Base-by-base conservation (phyloP, 2,113 vertebrate species). In the Misgurnus anguillicaudatus region DNA sequence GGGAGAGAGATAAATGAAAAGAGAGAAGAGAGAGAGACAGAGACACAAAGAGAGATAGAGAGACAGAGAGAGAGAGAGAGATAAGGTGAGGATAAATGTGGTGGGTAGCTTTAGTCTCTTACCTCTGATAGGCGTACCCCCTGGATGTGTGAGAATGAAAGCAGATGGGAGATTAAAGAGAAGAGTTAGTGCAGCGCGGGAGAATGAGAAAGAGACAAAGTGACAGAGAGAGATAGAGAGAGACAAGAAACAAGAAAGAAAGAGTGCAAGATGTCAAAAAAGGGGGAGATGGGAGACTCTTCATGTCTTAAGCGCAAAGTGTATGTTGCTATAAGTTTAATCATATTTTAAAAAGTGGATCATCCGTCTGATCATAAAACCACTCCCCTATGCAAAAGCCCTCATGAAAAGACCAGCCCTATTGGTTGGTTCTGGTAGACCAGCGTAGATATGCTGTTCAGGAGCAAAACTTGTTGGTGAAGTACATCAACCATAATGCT, bases 111-210 rank as follows among this genome's bases (percentile, higher is more conserved):
- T 95, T 94, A 94, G 94, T 93, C 87, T 95, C 95, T 96, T 96
- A 96, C 95, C 95, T 96, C 95, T 92, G 94, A 96, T 96, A 94
- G 95, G 95, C 90, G 95, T 96, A 95, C 95, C 95, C 95, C 95
- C 94, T 96, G 95, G 94, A 95, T 96, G 95, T 94, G 95, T 95
- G 94, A 96, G 95, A 81, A 95, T 96, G 95, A 96, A 95, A 95
- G 95, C 95, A 96, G 95, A 96, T 95, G 81, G 82, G 95, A 96
- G 94, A 95, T 96, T 96, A 96, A 93, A 96, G 94, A 96, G 92
- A 95, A 95, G 94, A 94, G 94, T 96, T 96, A 96, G 95, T 96
- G 95, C 90, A 93, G 86, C 76, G 88, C 86, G 76, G 79, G 87
- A 80, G 86, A 84, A 63, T 61, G 65, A 85, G 61, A 82, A 48